These are phyloP conservation scores for Hydrotaea cyrtoneurina DNA, from an alignment of 2,888 invertebrate genomes.

Conservation along the genomic window DNA sequence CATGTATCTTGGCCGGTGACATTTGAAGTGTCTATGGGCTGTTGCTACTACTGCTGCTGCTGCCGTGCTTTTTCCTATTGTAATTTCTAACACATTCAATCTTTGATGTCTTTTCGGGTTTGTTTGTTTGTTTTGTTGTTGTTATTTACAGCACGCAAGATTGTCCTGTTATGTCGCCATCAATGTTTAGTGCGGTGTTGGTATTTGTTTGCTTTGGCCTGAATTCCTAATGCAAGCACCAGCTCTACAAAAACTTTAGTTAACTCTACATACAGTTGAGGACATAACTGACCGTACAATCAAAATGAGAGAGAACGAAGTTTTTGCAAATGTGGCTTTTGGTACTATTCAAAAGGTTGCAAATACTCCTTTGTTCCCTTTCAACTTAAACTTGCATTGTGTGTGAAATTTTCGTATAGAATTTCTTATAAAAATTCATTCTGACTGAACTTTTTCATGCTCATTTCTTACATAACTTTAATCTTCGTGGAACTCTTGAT, in stretches of 20 bases:
- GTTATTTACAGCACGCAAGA: conserved; percentile 22
- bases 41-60: background rate
- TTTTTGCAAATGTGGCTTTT: too few relatives aligned
- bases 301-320: too few relatives aligned
- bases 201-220: background rate
- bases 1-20: background rate
- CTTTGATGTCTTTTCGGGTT: background rate
- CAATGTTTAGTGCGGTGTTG: background rate
- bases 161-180: conserved; percentile 36
- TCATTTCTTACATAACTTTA: too few relatives aligned
- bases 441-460: too few relatives aligned
- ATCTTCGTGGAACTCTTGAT: too few relatives aligned
- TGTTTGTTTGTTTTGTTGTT: conserved; percentile 1
- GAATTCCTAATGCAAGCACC: background rate
- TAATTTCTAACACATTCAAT: conserved; percentile 10
- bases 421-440: too few relatives aligned
- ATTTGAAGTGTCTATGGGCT: background rate
- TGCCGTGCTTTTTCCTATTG: background rate
- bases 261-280: background rate
- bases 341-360: too few relatives aligned
- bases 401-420: too few relatives aligned
- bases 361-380: too few relatives aligned
- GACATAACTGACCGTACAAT: too few relatives aligned
- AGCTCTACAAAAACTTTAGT: background rate
- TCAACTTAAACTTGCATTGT: too few relatives aligned